Base-by-base conservation (phyloP, 2,888 invertebrate genomes). In the Acleris laterana region DNA sequence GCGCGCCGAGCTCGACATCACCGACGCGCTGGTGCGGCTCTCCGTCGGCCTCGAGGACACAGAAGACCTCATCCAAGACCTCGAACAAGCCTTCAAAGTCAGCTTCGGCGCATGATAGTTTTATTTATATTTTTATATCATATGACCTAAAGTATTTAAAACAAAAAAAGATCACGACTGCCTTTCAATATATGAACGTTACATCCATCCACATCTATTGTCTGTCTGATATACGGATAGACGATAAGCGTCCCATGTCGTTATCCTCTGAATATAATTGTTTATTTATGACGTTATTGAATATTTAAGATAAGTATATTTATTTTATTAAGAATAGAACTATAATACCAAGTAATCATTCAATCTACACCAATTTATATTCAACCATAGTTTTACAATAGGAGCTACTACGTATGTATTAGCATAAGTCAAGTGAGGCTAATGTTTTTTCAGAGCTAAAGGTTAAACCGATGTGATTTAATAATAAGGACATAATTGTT, bases 1-100 rank as follows among this genome's bases (percentile, higher is more conserved):
- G 71, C 93, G 98, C 69, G 89, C 84, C 28, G 89, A 92, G 69
- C 93, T 98, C 32, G 97, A 97, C 16, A 98, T 99, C 71, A 96
- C 95, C 0, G 96, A 98, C 80, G 95, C 96, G 46, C 93, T 99
- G 25, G 94, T 99, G 62, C 94, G 99, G 71, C 86, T 99, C 32
- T 98, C 98, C 0, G 96, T 99, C 60, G 99, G 99, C 4, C 88
- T 99, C 38, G 99, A 99, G 92, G 96, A 97, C 74, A 93, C 94
- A 3, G 95, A 96, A 49, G 99, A 99, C 90, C 93, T 99, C 60
- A 94, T 98, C 59, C 91, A 93, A 11, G 99, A 99, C 88, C 86
- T 99, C 48, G 94, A 96, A 69, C 95, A 96, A 83, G 98, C 98
- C 7, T 93, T 99, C 11, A 94, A 94, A 68, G 3, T 38, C 13